Evolutionary conservation across 2,113 vertebrate genomes (phyloP), one percentile per base, ranked within the genome.

Genomic region (Amblyornis subalaris): DNA sequence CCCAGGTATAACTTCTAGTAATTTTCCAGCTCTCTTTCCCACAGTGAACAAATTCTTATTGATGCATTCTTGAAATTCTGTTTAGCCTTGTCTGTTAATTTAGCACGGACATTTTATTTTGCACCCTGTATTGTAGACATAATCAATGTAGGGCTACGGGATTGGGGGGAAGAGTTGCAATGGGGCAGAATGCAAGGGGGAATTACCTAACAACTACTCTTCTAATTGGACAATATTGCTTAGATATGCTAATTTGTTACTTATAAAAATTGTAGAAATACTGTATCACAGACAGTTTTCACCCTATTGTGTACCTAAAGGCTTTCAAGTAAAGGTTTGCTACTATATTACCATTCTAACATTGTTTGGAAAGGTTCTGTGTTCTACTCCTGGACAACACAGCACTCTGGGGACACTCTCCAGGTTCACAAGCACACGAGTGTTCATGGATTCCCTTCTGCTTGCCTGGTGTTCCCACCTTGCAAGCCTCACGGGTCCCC

Each of bases 401-500:
- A 38, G 33, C 7, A 45, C 10, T 26, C 33, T 15, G 0, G 6
- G 17, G n/a, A 54, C 12, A 20, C 12, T 9, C 20, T 29, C 29
- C 44, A 48, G 1, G 15, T 19, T 50, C 45, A 51, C 14, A 10
- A 67, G 7, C 21, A 54, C 12, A 19, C 0, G 0, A 11, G 10
- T 2, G 2, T n/a, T 38, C 2, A 7, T 1, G 1, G 11, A 33
- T n/a, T 2, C 12, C 19, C 11, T 13, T 58, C 24, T 78, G 29
- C 36, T 6, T 6, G 2, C 3, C 40, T 3, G 4, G 15, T 0
- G 0, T 7, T 9, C 23, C 36, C 71, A 66, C n/a, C 45, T 26
- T 0, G 3, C 42, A 22, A 36, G 36, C 26, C 13, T 10, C 38
- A 40, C 1, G 6, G 28, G 19, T 45, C 29, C 9, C 33, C 40